These are phyloP conservation scores for Andrena camellia DNA, from an alignment of 2,888 invertebrate species.

Conservation along the genomic window DNA sequence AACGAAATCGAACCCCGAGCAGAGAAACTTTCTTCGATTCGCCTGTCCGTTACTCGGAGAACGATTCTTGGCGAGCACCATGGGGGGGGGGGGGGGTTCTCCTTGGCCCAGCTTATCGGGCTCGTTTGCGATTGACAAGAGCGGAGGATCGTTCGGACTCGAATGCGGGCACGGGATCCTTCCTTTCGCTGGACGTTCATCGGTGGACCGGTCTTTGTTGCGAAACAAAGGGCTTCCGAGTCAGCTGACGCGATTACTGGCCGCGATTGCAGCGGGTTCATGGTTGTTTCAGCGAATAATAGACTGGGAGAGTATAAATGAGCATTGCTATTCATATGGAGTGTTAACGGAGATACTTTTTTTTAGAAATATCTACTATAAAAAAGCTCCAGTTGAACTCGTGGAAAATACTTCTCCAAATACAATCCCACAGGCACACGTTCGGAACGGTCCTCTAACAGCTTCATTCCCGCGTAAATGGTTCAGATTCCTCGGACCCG, in stretches of 20 bases:
- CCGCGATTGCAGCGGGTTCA: not conserved
- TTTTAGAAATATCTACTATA: not conserved
- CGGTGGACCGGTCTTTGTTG: not conserved
- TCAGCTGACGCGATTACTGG: not conserved
- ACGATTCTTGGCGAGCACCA: slow-evolving; percentile 1
- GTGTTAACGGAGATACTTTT: too few species aligned
- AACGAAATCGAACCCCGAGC: slow-evolving; percentile 24
- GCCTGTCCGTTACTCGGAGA: slow-evolving; percentile 16
- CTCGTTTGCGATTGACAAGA: slow-evolving; percentile 11
- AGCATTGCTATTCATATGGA: too few species aligned
- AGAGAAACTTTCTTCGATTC: slow-evolving; percentile 30
- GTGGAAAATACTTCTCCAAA: not conserved
- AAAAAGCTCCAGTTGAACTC: not conserved
- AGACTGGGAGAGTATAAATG: too few species aligned
- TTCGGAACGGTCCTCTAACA: slow-evolving; percentile 35
- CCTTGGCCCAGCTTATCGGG: slow-evolving; percentile 12
- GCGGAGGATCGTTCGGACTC: not conserved
- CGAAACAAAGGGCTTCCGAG: not conserved
- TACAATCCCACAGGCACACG: not conserved
- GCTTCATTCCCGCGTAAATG: slow-evolving; percentile 8
- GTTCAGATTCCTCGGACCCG: slow-evolving; percentile 7
- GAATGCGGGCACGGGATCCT: not conserved
- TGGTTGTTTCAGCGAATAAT: too few species aligned
- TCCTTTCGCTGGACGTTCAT: too few species aligned
- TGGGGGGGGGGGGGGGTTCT: not conserved